Percentiles rank a stretch among this genome's conserved stretches.
phyloP scores from a whole-genome alignment of 2,888 invertebrate genomes.

The Coelogynopora nodosa region DNA sequence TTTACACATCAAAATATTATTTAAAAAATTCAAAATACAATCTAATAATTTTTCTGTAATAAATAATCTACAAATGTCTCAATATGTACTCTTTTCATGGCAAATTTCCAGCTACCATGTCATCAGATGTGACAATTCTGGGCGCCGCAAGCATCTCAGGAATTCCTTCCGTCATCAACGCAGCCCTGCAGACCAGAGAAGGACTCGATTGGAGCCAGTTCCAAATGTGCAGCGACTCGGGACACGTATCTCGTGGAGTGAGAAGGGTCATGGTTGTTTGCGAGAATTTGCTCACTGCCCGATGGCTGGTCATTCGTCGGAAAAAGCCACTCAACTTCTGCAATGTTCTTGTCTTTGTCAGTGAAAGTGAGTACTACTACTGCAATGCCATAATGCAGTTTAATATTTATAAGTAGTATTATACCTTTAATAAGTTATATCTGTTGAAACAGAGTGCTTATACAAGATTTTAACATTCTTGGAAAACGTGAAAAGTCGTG shows the following conservation, averaged over 20 bases:
- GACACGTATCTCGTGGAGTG: not conserved
- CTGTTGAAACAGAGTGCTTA: too few relatives aligned
- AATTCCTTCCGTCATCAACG: not conserved
- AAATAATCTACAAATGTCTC: not conserved
- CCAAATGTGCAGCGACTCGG: slow-evolving; percentile 7
- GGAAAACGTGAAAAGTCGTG: too few relatives aligned
- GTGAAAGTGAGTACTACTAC: not conserved
- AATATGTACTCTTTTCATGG: not conserved
- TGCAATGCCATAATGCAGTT: not conserved
- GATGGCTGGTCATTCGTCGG: not conserved
- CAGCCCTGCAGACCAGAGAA: not conserved
- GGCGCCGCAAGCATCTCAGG: not conserved
- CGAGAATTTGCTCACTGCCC: not conserved
- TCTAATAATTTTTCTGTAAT: not conserved
- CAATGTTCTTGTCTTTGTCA: not conserved
- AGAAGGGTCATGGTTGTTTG: not conserved
- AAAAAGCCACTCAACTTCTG: slow-evolving; percentile 12
- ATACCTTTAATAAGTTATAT: too few relatives aligned
- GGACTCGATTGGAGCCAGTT: not conserved
- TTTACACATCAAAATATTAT: too few relatives aligned
- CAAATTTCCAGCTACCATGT: not conserved
- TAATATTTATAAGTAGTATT: too few relatives aligned
- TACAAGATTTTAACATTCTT: too few relatives aligned
- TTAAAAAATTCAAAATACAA: not conserved
- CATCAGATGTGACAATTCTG: not conserved